A percentile compares a stretch with the other conserved stretches of the same genome.
Conservation (phyloP, 2,888 invertebrate species). For the Drosophila mulleri region DNA sequence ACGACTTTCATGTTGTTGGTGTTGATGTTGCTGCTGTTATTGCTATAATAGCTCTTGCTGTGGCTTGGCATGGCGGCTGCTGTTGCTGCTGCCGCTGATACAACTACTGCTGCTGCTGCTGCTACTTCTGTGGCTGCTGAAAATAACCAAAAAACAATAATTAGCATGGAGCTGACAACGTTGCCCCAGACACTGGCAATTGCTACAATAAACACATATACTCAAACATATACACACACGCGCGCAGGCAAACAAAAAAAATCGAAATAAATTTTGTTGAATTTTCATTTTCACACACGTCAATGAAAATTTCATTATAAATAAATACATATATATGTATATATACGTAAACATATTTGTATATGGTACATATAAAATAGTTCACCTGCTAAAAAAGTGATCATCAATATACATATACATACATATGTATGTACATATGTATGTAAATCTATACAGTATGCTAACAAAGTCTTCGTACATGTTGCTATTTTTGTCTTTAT, state of each 20-base stretch:
- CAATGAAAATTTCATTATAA: conserved; percentile 52
- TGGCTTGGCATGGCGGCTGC: conserved; percentile 54
- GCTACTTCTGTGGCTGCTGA: conserved; percentile 33
- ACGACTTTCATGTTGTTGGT: conserved; percentile 47
- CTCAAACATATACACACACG: conserved; percentile 12
- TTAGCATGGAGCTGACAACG: conserved; percentile 60
- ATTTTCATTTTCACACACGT: conserved; percentile 69
- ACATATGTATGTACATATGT: neutral
- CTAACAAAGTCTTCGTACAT: conserved; percentile 41
- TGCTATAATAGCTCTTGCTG: conserved; percentile 7
- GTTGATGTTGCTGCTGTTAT: conserved; percentile 16
- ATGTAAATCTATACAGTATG: conserved; percentile 27
- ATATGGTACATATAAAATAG: conserved; percentile 36
- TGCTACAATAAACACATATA: conserved; percentile 49
- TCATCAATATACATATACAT: conserved; percentile 25
- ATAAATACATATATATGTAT: conserved; percentile 24
- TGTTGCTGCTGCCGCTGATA: conserved; percentile 5
- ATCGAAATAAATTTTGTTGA: conserved; percentile 50
- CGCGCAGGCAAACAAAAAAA: conserved; percentile 13
- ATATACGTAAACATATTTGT: conserved; percentile 14
- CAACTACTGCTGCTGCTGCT: conserved; percentile 18
- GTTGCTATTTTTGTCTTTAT: conserved; percentile 53
- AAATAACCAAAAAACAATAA: conserved; percentile 43
- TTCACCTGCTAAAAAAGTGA: conserved; percentile 53
- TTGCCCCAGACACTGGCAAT: conserved; percentile 63